Evolutionary conservation across 2,797 vertebrate species (phyloP).

Genomic region (Anas bernieri): DNA sequence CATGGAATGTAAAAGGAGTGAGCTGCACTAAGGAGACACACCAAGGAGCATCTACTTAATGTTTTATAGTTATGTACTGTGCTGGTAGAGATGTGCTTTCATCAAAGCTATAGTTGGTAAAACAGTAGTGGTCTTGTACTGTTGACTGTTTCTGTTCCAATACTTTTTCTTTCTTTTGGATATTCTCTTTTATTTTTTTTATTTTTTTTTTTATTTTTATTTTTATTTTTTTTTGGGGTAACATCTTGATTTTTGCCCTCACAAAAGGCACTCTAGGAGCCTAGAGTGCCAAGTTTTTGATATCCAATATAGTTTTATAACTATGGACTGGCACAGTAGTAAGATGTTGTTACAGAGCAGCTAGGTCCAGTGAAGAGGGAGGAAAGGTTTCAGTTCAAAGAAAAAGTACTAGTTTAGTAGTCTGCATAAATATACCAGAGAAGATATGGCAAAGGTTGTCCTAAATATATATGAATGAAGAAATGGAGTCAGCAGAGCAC

Average conservation of each 20-base stretch:
- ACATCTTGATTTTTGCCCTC: background rate
- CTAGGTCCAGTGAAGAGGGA: background rate
- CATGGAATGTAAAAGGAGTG: background rate
- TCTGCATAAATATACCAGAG: background rate
- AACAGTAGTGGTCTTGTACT: background rate
- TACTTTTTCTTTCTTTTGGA: background rate
- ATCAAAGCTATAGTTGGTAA: background rate
- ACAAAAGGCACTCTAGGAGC: background rate
- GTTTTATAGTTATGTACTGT: constrained; percentile 1
- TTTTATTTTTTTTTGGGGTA: background rate
- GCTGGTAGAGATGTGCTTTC: background rate
- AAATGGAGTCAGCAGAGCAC: background rate
- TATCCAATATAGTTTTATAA: background rate
- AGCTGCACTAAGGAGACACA: background rate
- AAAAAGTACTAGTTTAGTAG: background rate
- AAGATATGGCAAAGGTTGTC: background rate
- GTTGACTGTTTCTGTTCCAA: background rate
- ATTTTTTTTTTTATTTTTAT: background rate
- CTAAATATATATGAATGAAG: background rate
- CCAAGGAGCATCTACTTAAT: constrained; percentile 17
- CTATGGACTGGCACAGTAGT: background rate
- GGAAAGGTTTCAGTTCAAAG: background rate
- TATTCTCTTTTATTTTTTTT: background rate
- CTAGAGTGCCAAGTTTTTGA: background rate
- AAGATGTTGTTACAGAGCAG: background rate